phyloP scores from a whole-genome alignment of 2,113 vertebrate genomes.

The Thomomys bottae region DNA sequence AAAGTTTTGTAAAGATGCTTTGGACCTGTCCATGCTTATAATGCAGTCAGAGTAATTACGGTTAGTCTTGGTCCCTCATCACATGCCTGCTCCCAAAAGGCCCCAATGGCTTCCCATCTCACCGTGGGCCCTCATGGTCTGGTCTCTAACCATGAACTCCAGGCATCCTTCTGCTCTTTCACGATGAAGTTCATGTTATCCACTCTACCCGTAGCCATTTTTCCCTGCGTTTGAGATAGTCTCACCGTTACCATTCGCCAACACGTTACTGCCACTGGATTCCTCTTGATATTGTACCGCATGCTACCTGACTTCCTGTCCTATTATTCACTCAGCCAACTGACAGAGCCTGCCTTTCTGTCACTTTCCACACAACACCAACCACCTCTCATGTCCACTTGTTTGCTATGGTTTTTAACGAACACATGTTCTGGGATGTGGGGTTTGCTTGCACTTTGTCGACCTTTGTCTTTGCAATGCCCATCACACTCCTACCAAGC shows the following conservation, averaged over 20 bases:
- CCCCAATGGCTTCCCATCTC: fast-evolving
- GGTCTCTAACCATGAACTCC: fast-evolving
- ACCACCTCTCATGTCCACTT: too few relatives aligned
- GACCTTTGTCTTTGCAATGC: not conserved
- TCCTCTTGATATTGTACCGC: not conserved
- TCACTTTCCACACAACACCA: not conserved
- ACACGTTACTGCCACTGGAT: not conserved
- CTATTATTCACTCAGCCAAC: too few relatives aligned
- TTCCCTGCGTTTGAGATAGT: not conserved
- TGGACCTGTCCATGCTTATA: not conserved
- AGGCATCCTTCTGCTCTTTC: not conserved
- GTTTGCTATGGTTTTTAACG: not conserved
- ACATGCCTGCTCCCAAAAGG: too few relatives aligned
- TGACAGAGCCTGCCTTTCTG: not conserved
- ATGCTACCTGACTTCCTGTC: not conserved
- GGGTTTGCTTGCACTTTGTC: too few relatives aligned
- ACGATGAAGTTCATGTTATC: too few relatives aligned
- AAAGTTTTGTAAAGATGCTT: not conserved
- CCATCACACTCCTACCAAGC: not conserved
- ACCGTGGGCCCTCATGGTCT: fast-evolving
- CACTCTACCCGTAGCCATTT: fast-evolving
- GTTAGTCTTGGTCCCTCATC: not conserved
- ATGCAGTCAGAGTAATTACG: not conserved
- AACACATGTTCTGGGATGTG: not conserved
- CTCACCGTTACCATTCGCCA: not conserved